These are phyloP conservation scores for Tiaroga cobitis DNA, from an alignment of 2,797 vertebrate genomes.

Conservation along the genomic window DNA sequence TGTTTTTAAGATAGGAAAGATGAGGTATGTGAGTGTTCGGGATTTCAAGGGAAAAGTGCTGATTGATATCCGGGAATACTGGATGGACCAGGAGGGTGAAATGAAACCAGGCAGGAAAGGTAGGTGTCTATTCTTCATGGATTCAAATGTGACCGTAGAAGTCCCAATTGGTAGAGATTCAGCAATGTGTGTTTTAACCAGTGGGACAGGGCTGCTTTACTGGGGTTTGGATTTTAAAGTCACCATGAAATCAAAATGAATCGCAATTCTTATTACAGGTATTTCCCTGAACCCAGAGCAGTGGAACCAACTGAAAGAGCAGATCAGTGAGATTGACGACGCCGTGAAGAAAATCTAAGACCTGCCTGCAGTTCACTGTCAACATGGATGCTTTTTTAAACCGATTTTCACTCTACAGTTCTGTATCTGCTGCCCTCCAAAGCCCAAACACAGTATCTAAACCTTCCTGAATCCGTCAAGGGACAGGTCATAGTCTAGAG, in stretches of 20 bases:
- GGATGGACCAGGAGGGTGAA: slow-evolving; percentile 95
- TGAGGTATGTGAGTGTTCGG: slow-evolving; percentile 94
- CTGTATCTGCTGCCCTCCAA: slow-evolving; percentile 9
- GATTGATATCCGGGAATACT: slow-evolving; percentile 96
- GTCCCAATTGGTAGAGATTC: too few species aligned
- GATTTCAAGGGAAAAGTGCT: slow-evolving; percentile 97
- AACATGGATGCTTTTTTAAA: slow-evolving; percentile 32
- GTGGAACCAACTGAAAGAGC: slow-evolving; percentile 88
- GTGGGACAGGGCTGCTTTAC: background rate
- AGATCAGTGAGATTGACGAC: slow-evolving; percentile 88
- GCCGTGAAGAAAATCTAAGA: slow-evolving; percentile 85
- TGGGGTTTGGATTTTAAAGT: background rate
- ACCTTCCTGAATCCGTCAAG: background rate
- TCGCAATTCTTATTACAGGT: slow-evolving; percentile 71
- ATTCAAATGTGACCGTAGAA: background rate
- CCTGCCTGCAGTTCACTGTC: background rate
- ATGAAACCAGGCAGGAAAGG: slow-evolving; percentile 98
- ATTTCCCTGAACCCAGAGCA: slow-evolving; percentile 90
- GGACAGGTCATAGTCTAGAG: background rate
- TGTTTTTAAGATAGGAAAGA: slow-evolving; percentile 90
- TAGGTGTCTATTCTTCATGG: background rate
- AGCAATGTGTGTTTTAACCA: background rate
- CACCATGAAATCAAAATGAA: too few species aligned
- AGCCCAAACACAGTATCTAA: background rate
- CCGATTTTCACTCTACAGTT: slow-evolving; percentile 26